phyloP scores from a whole-genome alignment of 2,797 vertebrate genomes.

The Sarcoramphus papa region DNA sequence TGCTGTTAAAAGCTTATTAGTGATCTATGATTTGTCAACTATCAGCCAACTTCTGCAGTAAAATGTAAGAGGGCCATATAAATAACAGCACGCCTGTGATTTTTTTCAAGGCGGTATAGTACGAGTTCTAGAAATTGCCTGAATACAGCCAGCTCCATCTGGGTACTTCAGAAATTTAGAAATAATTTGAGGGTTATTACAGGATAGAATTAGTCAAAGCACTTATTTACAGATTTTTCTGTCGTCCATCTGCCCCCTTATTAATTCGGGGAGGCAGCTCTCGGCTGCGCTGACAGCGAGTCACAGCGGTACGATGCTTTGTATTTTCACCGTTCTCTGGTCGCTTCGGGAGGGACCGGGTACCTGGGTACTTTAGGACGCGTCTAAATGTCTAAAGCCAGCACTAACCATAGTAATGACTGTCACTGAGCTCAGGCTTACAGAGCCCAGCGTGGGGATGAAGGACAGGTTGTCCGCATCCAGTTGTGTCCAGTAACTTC shows the following conservation, averaged over 20 bases:
- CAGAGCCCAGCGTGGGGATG: background rate
- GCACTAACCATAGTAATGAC: too few species aligned
- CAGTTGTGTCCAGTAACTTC: background rate
- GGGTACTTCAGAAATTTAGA: background rate
- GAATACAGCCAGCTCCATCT: background rate
- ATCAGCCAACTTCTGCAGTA: background rate
- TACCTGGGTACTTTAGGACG: background rate
- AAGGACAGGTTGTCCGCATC: background rate
- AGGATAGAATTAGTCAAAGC: background rate
- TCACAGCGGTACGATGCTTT: rapidly evolving
- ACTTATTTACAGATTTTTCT: background rate
- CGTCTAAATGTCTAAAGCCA: background rate
- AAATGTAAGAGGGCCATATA: background rate
- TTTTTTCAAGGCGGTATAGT: background rate
- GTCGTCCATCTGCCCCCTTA: background rate
- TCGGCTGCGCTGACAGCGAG: background rate
- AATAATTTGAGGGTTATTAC: background rate
- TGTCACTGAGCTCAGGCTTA: background rate
- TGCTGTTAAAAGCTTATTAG: background rate
- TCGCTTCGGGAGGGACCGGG: rapidly evolving
- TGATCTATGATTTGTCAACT: background rate
- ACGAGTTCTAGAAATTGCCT: background rate
- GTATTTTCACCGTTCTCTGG: background rate
- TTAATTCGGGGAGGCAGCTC: background rate
- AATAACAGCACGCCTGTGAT: background rate